Conservation (phyloP, 2,113 vertebrate species). For the Chloropsis hardwickii region DNA sequence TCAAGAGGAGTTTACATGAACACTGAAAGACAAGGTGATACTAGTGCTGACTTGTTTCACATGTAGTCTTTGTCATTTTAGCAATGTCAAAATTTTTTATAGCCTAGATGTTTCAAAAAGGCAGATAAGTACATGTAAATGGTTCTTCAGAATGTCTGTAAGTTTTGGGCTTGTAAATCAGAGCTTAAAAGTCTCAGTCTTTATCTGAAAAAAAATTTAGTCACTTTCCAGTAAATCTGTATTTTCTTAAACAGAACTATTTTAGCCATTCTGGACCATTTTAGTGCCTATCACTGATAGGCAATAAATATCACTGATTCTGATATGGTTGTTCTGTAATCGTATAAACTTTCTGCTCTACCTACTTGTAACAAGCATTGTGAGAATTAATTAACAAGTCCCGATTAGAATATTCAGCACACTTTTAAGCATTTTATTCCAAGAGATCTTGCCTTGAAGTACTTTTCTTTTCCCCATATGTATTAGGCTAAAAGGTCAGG, state of each 20-base stretch:
- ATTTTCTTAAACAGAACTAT: neutral
- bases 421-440: neutral
- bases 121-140: neutral
- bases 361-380: neutral
- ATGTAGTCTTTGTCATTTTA: conserved; percentile 16
- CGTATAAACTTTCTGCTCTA: neutral
- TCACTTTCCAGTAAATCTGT: neutral
- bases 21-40: neutral
- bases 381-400: conserved; percentile 37
- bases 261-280: neutral
- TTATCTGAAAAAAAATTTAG: neutral
- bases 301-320: neutral
- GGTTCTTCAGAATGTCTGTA: neutral
- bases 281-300: neutral
- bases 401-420: neutral
- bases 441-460: neutral
- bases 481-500: neutral
- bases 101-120: neutral
- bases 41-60: neutral
- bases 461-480: neutral
- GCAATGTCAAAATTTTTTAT: neutral
- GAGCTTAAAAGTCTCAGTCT: neutral
- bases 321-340: neutral
- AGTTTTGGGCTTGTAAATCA: neutral
- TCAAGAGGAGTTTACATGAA: conserved; percentile 4